Evolutionary conservation across 2,888 invertebrate species (phyloP).

Genomic region (Campoplex capitator): DNA sequence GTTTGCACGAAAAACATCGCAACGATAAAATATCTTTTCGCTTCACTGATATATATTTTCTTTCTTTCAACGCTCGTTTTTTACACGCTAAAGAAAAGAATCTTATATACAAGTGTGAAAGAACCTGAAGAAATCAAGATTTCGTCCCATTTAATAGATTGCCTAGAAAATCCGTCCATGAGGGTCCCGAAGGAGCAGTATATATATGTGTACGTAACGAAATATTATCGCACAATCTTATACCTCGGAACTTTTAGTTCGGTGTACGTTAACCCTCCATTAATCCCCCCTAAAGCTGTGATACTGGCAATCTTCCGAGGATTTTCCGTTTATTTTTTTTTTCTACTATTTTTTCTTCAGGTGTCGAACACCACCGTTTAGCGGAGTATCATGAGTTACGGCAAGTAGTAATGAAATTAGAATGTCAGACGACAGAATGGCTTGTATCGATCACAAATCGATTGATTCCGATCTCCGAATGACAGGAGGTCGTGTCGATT

Average conservation of each 20-base stretch:
- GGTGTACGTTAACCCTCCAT: conserved; percentile 36
- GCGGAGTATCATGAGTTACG: background rate
- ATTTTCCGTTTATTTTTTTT: background rate
- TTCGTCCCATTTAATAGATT: conserved; percentile 13
- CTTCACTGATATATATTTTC: background rate
- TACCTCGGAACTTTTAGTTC: conserved; percentile 13
- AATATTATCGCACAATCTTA: conserved; percentile 59
- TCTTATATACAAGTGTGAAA: background rate
- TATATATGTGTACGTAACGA: background rate
- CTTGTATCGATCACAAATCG: background rate
- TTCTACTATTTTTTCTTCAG: background rate
- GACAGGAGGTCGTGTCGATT: background rate
- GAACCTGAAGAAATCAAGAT: conserved; percentile 14
- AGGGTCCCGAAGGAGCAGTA: background rate
- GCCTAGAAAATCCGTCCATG: conserved; percentile 2
- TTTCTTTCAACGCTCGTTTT: too few relatives aligned
- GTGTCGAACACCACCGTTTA: conserved; percentile 25
- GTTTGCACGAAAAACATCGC: background rate
- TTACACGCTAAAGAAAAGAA: background rate
- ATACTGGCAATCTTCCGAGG: conserved; percentile 31
- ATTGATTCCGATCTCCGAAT: background rate
- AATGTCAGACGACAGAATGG: background rate
- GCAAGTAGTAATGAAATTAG: conserved; percentile 6
- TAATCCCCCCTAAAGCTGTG: conserved; percentile 36
- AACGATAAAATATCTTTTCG: background rate